Percentiles rank a stretch among this genome's conserved stretches.
Conservation (phyloP, 2,888 invertebrate species). For the Tetheella fluctuosa region DNA sequence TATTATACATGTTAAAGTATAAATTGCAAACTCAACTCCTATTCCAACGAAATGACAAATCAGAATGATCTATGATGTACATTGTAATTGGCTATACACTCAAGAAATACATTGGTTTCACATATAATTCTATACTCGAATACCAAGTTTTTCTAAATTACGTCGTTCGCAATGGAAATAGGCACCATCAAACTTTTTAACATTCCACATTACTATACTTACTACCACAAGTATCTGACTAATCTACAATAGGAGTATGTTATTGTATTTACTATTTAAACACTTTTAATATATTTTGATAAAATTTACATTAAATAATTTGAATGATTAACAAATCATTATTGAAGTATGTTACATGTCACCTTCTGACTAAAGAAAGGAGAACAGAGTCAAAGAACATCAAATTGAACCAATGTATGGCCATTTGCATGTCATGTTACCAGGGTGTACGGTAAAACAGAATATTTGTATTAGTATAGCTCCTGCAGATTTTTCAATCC, state of each 20-base stretch:
- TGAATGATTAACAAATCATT: slow-evolving; percentile 29
- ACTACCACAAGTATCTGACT: background rate
- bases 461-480: no score
- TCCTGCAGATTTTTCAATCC: no score
- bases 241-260: background rate
- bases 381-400: slow-evolving; percentile 44
- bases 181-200: slow-evolving; percentile 3
- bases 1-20: no score
- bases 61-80: slow-evolving; percentile 37
- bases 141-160: background rate
- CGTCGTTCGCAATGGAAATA: slow-evolving; percentile 1
- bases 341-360: slow-evolving; percentile 71
- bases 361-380: slow-evolving; percentile 59
- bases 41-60: slow-evolving; percentile 40
- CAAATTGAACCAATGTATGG: slow-evolving; percentile 51
- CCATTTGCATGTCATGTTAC: slow-evolving; percentile 44
- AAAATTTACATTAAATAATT: slow-evolving; percentile 11
- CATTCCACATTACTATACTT: background rate
- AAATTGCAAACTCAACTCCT: no score
- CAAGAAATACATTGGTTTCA: slow-evolving; percentile 53
- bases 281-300: slow-evolving; percentile 16
- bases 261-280: background rate
- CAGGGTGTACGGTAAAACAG: slow-evolving; percentile 31
- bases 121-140: slow-evolving; percentile 14
- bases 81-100: slow-evolving; percentile 54